Base-by-base conservation (phyloP, 2,113 vertebrate species). In the Lophius piscatorius region DNA sequence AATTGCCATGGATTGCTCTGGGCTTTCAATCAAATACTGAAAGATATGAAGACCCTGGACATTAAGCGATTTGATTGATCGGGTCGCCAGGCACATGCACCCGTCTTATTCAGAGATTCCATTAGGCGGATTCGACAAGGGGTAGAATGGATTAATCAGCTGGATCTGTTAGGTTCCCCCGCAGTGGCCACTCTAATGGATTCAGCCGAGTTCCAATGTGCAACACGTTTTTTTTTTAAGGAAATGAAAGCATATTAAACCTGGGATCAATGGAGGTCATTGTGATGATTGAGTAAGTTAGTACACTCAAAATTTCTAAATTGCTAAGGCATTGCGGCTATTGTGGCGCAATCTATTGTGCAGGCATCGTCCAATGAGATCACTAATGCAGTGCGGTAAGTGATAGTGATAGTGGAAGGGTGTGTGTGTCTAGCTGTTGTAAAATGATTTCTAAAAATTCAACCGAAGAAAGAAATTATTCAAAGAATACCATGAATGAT, bases 141-240 rank as follows among this genome's bases (percentile, higher is more conserved):
- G 22, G 22, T 12, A 51, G 47, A 51, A 63, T 44, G 31, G 42
- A 56, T 73, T 51, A 18, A 13, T 45, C 35, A 44, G 9, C 36
- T 29, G 17, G 18, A 34, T 35, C 23, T 48, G 22, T 16, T 52
- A 23, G 31, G 5, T 12, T 33, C 34, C 6, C 8, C 21, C 18
- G 17, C 10, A 24, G 5, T 14, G 28, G 6, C 8, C 31, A 8
- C 16, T 38, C 3, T 24, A 24, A 57, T 46, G 31, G n/a, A 26
- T 36, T 48, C 9, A 33, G 40, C 17, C 29, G 31, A 18, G 23
- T 51, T 69, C 13, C 5, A 24, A 56, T 35, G 54, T 16, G 51
- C 9, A 18, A 8, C 3, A 46, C n/a, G 0, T 7, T 29, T 69
- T 36, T 8, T 63, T 18, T 47, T n/a, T 31, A 18, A 8, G 31